A percentile compares a stretch with the other conserved stretches of the same genome.
Evolutionary conservation across 2,888 invertebrate species (phyloP).

Genomic region (Epirrhoe alternata): DNA sequence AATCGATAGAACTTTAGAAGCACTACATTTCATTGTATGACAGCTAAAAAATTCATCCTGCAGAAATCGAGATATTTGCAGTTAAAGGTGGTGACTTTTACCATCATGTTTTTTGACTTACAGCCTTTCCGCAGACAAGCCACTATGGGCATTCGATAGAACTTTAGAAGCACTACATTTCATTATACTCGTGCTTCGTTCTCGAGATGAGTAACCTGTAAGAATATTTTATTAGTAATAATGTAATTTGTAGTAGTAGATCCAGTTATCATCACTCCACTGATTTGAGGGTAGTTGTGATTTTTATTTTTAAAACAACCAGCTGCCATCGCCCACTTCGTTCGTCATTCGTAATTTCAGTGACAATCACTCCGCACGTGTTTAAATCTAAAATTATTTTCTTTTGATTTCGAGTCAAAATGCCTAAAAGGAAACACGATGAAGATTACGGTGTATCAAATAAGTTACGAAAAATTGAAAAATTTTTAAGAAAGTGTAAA

Average conservation of each 20-base stretch:
- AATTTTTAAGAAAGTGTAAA: neutral
- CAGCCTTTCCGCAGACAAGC: too few species aligned
- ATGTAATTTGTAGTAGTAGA: too few species aligned
- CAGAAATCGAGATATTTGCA: too few species aligned
- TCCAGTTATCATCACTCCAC: neutral
- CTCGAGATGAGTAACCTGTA: conserved; percentile 1
- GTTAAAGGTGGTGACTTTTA: too few species aligned
- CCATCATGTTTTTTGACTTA: too few species aligned
- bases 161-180: too few species aligned
- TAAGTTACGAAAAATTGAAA: neutral
- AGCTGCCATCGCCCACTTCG: neutral
- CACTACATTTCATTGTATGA: too few species aligned
- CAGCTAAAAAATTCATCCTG: too few species aligned
- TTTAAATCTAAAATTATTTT: neutral
- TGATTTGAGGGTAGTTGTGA: neutral
- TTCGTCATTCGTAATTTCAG: conserved; percentile 3
- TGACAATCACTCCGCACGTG: conserved; percentile 1
- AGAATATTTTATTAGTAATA: neutral
- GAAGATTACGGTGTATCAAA: neutral
- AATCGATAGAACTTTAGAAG: too few species aligned
- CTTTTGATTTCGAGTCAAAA: neutral
- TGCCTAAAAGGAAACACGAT: neutral
- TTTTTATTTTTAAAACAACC: neutral
- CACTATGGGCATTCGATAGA: too few species aligned
- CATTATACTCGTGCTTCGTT: neutral